Percentiles rank a stretch among this genome's conserved stretches.
Evolutionary conservation across 2,797 vertebrate species (phyloP).

Genomic region (Choloepus didactylus): DNA sequence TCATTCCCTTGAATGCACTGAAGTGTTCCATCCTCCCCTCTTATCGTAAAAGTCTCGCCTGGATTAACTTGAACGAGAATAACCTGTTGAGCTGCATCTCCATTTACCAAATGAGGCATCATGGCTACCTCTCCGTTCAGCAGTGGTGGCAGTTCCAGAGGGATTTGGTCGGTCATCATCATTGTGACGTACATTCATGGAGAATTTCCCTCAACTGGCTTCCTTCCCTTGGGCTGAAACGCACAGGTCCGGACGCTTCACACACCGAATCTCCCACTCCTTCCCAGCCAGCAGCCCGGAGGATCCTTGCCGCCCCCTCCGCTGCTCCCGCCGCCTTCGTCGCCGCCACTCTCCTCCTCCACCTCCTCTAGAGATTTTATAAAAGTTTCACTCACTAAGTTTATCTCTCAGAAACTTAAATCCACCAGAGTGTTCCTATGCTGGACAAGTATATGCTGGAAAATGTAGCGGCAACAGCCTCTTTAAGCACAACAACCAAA

Average conservation of each 20-base stretch:
- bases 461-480: no score
- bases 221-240: conserved; percentile 84
- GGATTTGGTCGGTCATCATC: conserved; percentile 99
- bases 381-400: no score
- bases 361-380: no score
- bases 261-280: conserved; percentile 68
- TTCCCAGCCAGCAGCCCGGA: conserved; percentile 70
- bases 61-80: no score
- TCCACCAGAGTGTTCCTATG: no score
- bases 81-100: conserved; percentile 97
- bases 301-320: conserved; percentile 68
- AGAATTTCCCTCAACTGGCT: conserved; percentile 95
- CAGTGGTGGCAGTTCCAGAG: conserved; percentile 97
- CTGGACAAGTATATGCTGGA: no score
- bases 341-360: background rate
- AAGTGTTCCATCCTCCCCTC: no score
- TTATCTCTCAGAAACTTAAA: no score
- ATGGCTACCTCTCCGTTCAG: conserved; percentile 97
- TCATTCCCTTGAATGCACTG: background rate
- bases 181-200: conserved; percentile 99
- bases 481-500: no score
- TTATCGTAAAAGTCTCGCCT: no score
- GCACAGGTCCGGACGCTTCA: conserved; percentile 72
- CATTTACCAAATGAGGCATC: conserved; percentile 97
- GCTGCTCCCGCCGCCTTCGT: conserved; percentile 59